Evolutionary conservation across 1,140 invertebrate species (phyloP), one percentile per base, ranked within the genome.

Genomic region (Drosophila bifasciata): DNA sequence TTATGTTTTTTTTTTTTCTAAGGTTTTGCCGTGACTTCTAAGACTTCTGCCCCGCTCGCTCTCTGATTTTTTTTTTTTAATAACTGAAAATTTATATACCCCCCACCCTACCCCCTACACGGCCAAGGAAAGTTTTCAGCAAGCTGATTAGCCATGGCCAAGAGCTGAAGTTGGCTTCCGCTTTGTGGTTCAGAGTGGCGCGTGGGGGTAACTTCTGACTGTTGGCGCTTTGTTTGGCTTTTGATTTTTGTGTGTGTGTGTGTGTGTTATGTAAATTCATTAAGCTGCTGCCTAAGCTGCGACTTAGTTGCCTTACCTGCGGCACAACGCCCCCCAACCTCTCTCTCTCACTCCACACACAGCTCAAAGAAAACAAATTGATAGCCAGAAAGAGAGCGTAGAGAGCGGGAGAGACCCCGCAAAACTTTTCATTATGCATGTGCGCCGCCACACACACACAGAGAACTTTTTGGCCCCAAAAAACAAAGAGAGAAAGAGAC

Each of bases 391-490:
- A 25, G 25, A 8, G 6, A 1, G 6, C 6, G 25, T 6, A 23
- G 21, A 23, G 21, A 23, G 21, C 0, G 21, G 5, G 21, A 23
- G 21, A 55, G 68, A 71, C 67, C 68, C 48, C 52, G n/a, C 19
- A 36, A 72, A 72, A 72, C 36, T 72, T 72, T 72, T 72, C 69
- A 72, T 72, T 72, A 72, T 72, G 69, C 69, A 72, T 72, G 69
- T 72, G 69, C 69, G 69, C 68, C 68, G n/a, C n/a, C n/a, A n/a
- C n/a, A n/a, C n/a, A n/a, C n/a, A n/a, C n/a, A 61, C 32, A 13
- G 11, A 72, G 51, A 72, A 72, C 68, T 72, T 36, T 36, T 36
- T 72, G 68, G 67, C 3, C 56, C n/a, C n/a, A n/a, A 3, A 13
- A 50, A 72, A 72, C 69, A 72, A 72, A 72, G 64, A 55, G 46